Base-by-base conservation (phyloP, 2,888 invertebrate genomes). In the Spodoptera exigua region DNA sequence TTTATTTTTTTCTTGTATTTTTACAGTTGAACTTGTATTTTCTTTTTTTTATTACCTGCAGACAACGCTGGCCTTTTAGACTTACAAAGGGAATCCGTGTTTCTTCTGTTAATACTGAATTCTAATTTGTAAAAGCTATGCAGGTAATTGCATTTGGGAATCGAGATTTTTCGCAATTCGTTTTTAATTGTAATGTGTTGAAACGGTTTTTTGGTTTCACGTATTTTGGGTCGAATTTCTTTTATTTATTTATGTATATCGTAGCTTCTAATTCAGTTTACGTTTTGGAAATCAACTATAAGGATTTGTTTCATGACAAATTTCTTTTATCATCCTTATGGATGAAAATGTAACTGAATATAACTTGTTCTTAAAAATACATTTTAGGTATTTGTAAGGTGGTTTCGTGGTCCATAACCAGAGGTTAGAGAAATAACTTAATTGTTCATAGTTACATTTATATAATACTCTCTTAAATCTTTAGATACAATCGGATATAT, bases 91-190 rank as follows among this genome's bases (percentile, higher is more conserved):
- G 56, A 27, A 72, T 46, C 41, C 58, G 47, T 70, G 35, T 71
- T 71, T 53, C 55, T 71, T 65, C 61, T 49, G 53, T 48, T 60
- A 68, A 68, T 65, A 46, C 61, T 61, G 71, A 53, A 78, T 69
- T 68, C 61, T 66, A 75, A 58, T 78, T 78, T 71, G 61, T 62
- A 36, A 55, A 54, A 66, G 62, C 61, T 56, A 61, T 64, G 56
- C 56, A 21, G 43, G 17, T 71, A 71, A 74, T 74, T 74, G 59
- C 43, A 56, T 62, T 71, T 56, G 9, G 49, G 35, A 9, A 43
- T 56, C 18, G 44, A 58, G 58, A 70, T 61, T 63, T 65, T 51
- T 7, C 13, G 10, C 36, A 52, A 53, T 46, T 40, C 21, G n/a
- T 40, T 45, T 54, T 56, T 48, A 57, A 61, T 60, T 56, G 37